Percentiles rank a stretch among this genome's conserved stretches.
Evolutionary conservation across 1,140 invertebrate species (phyloP).

Genomic region (Drosophila seguyi): DNA sequence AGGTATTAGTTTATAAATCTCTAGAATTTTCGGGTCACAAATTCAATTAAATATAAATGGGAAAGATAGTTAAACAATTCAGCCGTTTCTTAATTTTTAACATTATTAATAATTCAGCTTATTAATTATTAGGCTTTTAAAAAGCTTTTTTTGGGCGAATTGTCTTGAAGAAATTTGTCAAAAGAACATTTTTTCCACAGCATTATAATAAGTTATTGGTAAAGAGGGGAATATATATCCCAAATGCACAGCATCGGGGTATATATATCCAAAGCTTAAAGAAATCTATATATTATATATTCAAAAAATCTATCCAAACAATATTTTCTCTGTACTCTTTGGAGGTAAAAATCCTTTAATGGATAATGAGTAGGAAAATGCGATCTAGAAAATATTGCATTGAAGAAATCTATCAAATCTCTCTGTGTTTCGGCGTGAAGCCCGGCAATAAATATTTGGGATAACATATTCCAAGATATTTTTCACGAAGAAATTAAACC

Average conservation of each 20-base stretch:
- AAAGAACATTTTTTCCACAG: conserved; percentile 2
- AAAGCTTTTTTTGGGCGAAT: conserved; percentile 5
- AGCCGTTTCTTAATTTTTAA: conserved; percentile 31
- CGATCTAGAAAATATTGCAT: conserved; percentile 24
- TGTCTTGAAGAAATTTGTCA: conserved; percentile 11
- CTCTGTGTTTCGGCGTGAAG: too few relatives aligned
- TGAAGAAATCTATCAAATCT: conserved; percentile 28
- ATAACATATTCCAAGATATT: conserved; percentile 15
- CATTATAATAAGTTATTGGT: conserved; percentile 31
- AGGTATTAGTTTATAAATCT: neutral
- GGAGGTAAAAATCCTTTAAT: neutral
- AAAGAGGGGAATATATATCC: conserved; percentile 3
- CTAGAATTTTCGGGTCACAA: conserved; percentile 16
- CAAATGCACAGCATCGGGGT: conserved; percentile 15
- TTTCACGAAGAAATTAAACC: neutral
- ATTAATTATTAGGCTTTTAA: neutral
- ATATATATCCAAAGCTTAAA: conserved; percentile 7
- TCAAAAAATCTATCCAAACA: conserved; percentile 33
- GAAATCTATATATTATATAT: conserved; percentile 1
- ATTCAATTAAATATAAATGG: neutral
- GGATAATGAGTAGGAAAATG: neutral
- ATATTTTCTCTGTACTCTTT: conserved; percentile 14
- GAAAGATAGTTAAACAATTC: conserved; percentile 5
- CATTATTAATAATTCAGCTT: conserved; percentile 12
- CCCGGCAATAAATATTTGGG: neutral